Percentiles rank a stretch among this genome's conserved stretches.
Conservation (phyloP, 2,888 invertebrate species). For the Acanthosepion esculentum region DNA sequence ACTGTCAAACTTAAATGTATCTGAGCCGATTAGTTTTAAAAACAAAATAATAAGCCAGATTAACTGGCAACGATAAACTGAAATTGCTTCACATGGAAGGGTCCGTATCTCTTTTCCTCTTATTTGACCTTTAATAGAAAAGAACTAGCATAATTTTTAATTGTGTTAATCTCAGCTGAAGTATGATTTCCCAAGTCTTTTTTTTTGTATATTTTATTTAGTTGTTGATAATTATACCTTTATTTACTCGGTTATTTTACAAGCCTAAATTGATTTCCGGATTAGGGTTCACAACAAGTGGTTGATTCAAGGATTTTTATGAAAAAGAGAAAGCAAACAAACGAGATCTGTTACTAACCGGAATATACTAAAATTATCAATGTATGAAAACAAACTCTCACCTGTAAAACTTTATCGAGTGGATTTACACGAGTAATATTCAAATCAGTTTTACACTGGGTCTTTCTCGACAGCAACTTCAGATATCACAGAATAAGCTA, state of each 20-base stretch:
- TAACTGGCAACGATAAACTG: background rate
- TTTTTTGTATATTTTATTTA: background rate
- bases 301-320: background rate
- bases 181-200: background rate
- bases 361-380: background rate
- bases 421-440: no score
- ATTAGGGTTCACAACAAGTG: background rate
- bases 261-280: background rate
- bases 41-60: slow-evolving; percentile 33
- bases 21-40: background rate
- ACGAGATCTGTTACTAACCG: no score
- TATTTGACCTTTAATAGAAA: background rate
- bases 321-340: background rate
- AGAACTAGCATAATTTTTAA: background rate
- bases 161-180: background rate
- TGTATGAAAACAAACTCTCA: no score
- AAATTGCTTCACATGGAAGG: background rate
- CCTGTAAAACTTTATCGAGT: no score
- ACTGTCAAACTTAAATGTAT: background rate
- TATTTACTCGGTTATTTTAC: background rate
- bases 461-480: no score
- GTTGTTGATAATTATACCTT: background rate
- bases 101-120: background rate
- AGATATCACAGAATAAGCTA: no score
- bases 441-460: no score